These are phyloP conservation scores for Bimastos eiseni DNA, from an alignment of 2,888 invertebrate genomes.

Conservation along the genomic window DNA sequence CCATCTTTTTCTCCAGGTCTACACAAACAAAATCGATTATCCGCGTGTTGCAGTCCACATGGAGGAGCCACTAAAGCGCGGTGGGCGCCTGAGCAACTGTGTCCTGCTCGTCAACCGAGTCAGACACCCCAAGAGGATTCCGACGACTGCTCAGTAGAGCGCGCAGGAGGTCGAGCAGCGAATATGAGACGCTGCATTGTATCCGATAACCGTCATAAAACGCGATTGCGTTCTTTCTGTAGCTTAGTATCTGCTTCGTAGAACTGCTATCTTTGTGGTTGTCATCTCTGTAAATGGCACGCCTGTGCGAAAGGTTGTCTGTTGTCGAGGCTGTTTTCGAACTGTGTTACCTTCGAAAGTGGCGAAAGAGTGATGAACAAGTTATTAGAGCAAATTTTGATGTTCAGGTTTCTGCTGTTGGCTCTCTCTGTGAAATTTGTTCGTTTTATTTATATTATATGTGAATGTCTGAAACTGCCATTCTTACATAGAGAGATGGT, in stretches of 20 bases:
- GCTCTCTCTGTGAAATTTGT: not conserved
- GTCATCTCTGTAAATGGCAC: not conserved
- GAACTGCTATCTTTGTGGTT: not conserved
- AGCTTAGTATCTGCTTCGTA: not conserved
- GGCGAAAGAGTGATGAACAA: not conserved
- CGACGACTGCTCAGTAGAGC: constrained; percentile 39
- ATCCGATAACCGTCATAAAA: not conserved
- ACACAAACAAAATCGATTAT: constrained; percentile 82
- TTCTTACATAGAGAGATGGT: too few relatives aligned
- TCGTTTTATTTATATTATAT: too few relatives aligned
- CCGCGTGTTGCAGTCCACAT: constrained; percentile 77
- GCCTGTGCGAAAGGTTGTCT: not conserved
- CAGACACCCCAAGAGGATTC: constrained; percentile 52
- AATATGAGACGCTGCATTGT: not conserved
- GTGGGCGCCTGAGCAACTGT: constrained; percentile 78
- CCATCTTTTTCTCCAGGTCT: constrained; percentile 64
- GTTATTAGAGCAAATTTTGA: too few relatives aligned
- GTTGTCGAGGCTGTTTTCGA: not conserved
- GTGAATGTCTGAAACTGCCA: too few relatives aligned
- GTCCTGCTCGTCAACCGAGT: constrained; percentile 73
- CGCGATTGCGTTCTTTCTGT: not conserved
- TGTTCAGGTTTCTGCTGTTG: not conserved
- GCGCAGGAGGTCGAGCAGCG: not conserved
- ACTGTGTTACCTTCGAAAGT: not conserved
- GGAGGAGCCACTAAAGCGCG: constrained; percentile 78